phyloP scores from a whole-genome alignment of 2,888 invertebrate genomes.

The Drosophila siamana region DNA sequence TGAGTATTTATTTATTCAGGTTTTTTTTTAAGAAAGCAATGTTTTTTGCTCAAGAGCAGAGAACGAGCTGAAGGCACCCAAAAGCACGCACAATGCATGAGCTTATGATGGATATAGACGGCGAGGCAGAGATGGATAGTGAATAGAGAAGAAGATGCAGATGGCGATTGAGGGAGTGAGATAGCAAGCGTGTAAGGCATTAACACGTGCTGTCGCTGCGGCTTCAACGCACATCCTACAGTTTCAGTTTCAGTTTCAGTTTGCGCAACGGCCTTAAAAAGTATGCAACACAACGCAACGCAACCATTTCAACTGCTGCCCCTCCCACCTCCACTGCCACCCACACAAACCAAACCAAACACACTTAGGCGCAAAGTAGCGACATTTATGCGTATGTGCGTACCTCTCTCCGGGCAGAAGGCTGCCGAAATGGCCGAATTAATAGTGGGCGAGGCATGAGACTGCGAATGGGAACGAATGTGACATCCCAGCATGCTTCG shows the following conservation, averaged over 20 bases:
- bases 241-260: not conserved
- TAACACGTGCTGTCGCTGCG: slow-evolving; percentile 13
- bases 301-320: not conserved
- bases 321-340: not conserved
- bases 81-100: slow-evolving; percentile 11
- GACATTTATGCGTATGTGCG: slow-evolving; percentile 72
- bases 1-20: too few relatives aligned
- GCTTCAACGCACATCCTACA: too few relatives aligned
- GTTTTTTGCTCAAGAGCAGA: not conserved
- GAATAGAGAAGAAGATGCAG: not conserved
- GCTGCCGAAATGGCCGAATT: slow-evolving; percentile 19
- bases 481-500: not conserved
- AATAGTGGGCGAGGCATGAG: slow-evolving; percentile 3
- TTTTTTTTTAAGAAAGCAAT: too few relatives aligned
- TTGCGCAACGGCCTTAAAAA: not conserved
- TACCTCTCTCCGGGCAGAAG: slow-evolving; percentile 12
- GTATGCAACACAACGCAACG: slow-evolving; percentile 2
- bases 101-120: slow-evolving; percentile 22
- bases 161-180: not conserved
- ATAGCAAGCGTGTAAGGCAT: slow-evolving; percentile 12
- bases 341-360: slow-evolving; percentile 31
- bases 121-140: slow-evolving; percentile 1
- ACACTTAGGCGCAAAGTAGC: slow-evolving; percentile 66
- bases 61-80: too few relatives aligned
- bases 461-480: not conserved